phyloP scores from a whole-genome alignment of 2,113 vertebrate species.

The Hydrochoerus hydrochaeris region DNA sequence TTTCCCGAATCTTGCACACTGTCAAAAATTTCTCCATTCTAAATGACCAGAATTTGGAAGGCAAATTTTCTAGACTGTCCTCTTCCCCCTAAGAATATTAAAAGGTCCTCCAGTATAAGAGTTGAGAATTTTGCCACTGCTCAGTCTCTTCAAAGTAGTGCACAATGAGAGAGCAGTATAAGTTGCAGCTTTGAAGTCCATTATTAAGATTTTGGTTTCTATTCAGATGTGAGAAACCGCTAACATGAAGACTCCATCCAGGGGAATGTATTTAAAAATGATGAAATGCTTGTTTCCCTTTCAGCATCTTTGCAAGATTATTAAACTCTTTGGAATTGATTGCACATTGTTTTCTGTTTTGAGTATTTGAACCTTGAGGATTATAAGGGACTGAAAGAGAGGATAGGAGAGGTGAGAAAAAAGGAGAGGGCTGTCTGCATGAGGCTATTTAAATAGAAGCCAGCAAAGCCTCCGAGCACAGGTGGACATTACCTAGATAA shows the following conservation, averaged over 20 bases:
- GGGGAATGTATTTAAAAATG: not conserved
- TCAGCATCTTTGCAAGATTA: not conserved
- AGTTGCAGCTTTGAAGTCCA: not conserved
- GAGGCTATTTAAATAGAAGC: not conserved
- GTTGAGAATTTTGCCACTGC: not conserved
- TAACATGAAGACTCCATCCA: not conserved
- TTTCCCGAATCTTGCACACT: not conserved
- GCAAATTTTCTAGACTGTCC: not conserved
- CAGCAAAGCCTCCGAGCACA: not conserved
- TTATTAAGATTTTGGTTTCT: not conserved
- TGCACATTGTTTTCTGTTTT: not conserved
- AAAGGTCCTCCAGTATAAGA: not conserved
- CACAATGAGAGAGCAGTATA: rapidly evolving
- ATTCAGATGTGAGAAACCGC: not conserved
- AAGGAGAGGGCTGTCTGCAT: rapidly evolving
- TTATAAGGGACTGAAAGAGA: not conserved
- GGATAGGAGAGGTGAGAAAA: not conserved
- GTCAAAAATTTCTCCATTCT: not conserved
- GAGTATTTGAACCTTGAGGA: not conserved
- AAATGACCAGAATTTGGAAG: not conserved
- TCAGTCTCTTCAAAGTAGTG: not conserved
- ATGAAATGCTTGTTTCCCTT: not conserved
- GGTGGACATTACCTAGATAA: not conserved
- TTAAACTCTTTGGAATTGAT: not conserved
- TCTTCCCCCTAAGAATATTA: not conserved